A percentile compares a stretch with the other conserved stretches of the same genome.
phyloP scores from a whole-genome alignment of 2,113 vertebrate species.

The Trematocara unimaculatum region DNA sequence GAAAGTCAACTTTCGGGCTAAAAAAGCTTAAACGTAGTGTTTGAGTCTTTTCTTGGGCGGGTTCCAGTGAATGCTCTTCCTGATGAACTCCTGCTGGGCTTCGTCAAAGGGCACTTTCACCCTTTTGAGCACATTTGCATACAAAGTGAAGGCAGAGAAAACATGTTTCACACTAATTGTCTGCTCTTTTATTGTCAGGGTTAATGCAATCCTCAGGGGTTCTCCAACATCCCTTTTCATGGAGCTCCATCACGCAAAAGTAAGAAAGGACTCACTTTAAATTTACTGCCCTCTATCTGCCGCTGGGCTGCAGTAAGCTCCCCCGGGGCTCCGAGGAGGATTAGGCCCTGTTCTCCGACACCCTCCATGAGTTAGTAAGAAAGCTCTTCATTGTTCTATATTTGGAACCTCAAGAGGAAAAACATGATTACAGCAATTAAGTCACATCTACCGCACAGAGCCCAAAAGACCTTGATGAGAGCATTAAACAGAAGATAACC shows the following conservation, averaged over 20 bases:
- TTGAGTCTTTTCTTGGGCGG: conserved; percentile 42
- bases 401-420: conserved; percentile 28
- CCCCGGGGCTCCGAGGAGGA: conserved; percentile 39
- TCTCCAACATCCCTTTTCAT: conserved; percentile 62
- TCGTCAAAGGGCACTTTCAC: conserved; percentile 74
- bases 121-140: conserved; percentile 75
- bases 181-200: conserved; percentile 71
- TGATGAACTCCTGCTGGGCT: conserved; percentile 64
- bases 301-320: conserved; percentile 47
- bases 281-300: conserved; percentile 74
- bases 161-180: conserved; percentile 78
- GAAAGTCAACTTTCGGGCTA: conserved; percentile 52
- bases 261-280: conserved; percentile 60
- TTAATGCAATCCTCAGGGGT: conserved; percentile 77
- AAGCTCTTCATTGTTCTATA: conserved; percentile 45
- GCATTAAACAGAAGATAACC: conserved; percentile 14
- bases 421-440: conserved; percentile 47
- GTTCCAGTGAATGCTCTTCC: conserved; percentile 55
- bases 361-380: conserved; percentile 47
- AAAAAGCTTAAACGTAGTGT: conserved; percentile 17
- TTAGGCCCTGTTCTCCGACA: conserved; percentile 52
- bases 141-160: conserved; percentile 78
- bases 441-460: conserved; percentile 1
- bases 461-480: neutral
- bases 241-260: conserved; percentile 28